These are phyloP conservation scores for Lasioglossum villosulum DNA, from an alignment of 2,888 invertebrate species.

Conservation along the genomic window DNA sequence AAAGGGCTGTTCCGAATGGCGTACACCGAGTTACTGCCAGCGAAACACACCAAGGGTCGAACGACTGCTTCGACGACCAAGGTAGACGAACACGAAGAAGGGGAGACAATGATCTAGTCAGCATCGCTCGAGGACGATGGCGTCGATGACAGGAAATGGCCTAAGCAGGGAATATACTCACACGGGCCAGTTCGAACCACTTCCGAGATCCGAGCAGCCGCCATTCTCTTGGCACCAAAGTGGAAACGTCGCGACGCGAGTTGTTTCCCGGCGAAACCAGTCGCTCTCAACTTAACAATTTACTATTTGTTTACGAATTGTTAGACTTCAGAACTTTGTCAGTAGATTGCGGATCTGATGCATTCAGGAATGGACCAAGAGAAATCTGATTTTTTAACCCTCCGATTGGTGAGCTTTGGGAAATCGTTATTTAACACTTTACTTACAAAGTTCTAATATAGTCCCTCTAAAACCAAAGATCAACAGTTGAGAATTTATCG, in stretches of 20 bases:
- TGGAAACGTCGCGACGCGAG: not conserved
- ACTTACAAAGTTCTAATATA: no score
- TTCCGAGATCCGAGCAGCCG: slow-evolving; percentile 12
- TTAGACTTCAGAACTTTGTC: not conserved
- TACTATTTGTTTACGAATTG: not conserved
- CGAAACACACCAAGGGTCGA: slow-evolving; percentile 49
- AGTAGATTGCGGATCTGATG: not conserved
- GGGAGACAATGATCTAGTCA: slow-evolving; percentile 57
- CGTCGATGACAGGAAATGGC: slow-evolving; percentile 53
- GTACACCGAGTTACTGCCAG: slow-evolving; percentile 66
- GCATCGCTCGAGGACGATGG: slow-evolving; percentile 46
- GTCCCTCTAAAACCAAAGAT: not conserved
- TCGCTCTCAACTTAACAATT: not conserved
- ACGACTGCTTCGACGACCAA: slow-evolving; percentile 35
- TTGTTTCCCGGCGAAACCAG: not conserved
- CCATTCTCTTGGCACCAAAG: slow-evolving; percentile 7
- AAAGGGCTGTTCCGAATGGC: slow-evolving; percentile 43
- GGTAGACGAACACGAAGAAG: not conserved
- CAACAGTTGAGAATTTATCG: not conserved
- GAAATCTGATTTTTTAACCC: not conserved
- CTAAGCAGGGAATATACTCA: slow-evolving; percentile 49
- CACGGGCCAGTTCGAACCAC: slow-evolving; percentile 19
- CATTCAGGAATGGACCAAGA: not conserved
- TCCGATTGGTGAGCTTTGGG: not conserved
- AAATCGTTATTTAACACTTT: not conserved